Base-by-base conservation (phyloP, 1,140 invertebrate genomes). In the Leptinotarsa lineolata region DNA sequence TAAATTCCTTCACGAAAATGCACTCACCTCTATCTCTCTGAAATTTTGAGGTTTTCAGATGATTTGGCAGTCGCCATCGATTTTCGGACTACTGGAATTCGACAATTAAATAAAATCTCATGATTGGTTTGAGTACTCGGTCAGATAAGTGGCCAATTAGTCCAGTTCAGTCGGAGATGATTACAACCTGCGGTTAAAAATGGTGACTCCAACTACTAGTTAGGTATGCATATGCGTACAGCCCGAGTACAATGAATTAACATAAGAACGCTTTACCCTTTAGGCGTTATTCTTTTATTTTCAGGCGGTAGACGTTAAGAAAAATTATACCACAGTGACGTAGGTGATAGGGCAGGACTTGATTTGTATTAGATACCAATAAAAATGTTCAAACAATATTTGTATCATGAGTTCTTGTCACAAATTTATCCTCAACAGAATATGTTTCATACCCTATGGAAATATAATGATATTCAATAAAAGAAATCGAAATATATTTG, bases 141-240 rank as follows among this genome's bases (percentile, higher is more conserved):
- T 18, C 48, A 54, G 22, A 66, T 66, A 44, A 66, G 64, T 44
- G 30, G 12, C 39, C 64, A 66, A 66, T 66, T 64, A 70, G 58
- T 74, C 72, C 63, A 73, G 68, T 73, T 73, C 68, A 73, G 58
- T 54, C 64, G 46, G 30, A 61, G 58, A 60, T 73, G 72, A 73
- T 73, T 73, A 66, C 64, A 44, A 73, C 63, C 48, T 20, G 66
- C 30, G 60, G 58, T 68, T 48, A 68, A 73, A 73, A 68, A 63
- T 58, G 24, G 39, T 44, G 24, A 61, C 65, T 54, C 48, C 66
- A 73, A 73, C 66, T 61, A 67, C 72, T 73, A 48, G 68, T 73
- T 73, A 73, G 61, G 58, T 73, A 73, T 73, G 72, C 72, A 73
- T 73, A 73, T 73, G 72, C 68, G 68, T 73, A 39, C 46, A 39